Evolutionary conservation across 2,113 vertebrate species (phyloP).

Genomic region (Mirounga angustirostris): DNA sequence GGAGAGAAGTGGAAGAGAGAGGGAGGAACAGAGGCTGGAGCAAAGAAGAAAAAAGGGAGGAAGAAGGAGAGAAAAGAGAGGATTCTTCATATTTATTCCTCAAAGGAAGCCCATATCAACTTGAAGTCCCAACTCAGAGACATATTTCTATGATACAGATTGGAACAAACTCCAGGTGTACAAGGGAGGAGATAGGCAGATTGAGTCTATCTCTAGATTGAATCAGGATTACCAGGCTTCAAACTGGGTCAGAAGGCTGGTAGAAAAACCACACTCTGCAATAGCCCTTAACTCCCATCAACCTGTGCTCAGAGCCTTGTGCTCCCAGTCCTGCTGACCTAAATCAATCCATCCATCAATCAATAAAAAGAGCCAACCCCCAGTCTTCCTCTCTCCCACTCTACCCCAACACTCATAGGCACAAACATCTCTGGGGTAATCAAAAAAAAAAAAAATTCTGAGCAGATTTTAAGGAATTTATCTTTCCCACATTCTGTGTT

Average conservation of each 20-base stretch:
- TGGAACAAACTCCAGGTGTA: not conserved
- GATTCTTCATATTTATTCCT: not conserved
- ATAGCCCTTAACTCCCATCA: not conserved
- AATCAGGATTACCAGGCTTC: not conserved
- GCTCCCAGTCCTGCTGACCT: not conserved
- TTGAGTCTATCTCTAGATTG: not conserved
- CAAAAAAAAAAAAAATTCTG: not conserved
- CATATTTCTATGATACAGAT: not conserved
- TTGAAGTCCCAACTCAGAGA: not conserved
- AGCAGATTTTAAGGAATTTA: not conserved
- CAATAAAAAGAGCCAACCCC: not conserved
- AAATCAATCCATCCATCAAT: no score
- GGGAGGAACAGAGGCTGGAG: not conserved
- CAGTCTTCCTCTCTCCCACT: not conserved
- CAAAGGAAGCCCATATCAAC: not conserved
- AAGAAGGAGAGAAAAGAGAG: not conserved
- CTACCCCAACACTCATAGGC: no score
- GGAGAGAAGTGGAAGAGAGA: not conserved
- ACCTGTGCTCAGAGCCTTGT: not conserved
- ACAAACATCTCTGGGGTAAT: not conserved
- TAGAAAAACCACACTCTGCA: not conserved
- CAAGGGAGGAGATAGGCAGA: not conserved
- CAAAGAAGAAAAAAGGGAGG: not conserved
- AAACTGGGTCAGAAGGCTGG: not conserved
- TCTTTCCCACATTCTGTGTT: not conserved